phyloP scores from a whole-genome alignment of 2,797 vertebrate genomes.

The Amazonetta brasiliensis region DNA sequence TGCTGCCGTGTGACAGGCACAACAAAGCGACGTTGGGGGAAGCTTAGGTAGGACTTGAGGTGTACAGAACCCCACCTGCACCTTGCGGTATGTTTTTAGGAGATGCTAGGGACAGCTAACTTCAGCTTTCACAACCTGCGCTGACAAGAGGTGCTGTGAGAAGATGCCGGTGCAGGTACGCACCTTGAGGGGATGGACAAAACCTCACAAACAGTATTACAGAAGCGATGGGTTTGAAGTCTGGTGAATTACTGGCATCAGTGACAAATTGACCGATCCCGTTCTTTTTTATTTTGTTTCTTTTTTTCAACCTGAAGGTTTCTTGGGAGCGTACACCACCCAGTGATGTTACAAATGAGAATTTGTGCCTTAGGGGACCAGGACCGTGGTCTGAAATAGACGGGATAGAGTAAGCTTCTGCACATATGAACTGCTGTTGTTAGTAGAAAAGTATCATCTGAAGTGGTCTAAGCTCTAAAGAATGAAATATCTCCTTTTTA shows the following conservation, averaged over 20 bases:
- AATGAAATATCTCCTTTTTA: background rate
- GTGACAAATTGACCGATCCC: background rate
- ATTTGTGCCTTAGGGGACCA: background rate
- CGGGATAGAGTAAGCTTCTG: background rate
- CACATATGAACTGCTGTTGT: background rate
- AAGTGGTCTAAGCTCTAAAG: background rate
- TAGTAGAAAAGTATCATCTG: background rate
- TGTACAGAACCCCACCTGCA: background rate
- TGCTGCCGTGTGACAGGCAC: background rate
- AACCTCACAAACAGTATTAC: background rate
- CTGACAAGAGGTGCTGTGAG: background rate
- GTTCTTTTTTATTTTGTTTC: background rate
- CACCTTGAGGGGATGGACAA: background rate
- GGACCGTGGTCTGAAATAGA: background rate
- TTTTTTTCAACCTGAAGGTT: background rate
- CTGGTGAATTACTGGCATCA: background rate
- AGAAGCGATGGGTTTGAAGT: background rate
- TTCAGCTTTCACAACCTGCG: background rate
- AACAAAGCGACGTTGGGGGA: background rate
- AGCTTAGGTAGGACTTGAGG: too few species aligned
- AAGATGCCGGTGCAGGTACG: background rate
- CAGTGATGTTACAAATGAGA: background rate
- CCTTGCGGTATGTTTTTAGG: rapidly evolving
- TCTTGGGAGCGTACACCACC: background rate
- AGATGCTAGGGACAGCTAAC: too few species aligned